A percentile compares a stretch with the other conserved stretches of the same genome.
Conservation (phyloP, 1,140 invertebrate species). For the Bombus sibiricus region DNA sequence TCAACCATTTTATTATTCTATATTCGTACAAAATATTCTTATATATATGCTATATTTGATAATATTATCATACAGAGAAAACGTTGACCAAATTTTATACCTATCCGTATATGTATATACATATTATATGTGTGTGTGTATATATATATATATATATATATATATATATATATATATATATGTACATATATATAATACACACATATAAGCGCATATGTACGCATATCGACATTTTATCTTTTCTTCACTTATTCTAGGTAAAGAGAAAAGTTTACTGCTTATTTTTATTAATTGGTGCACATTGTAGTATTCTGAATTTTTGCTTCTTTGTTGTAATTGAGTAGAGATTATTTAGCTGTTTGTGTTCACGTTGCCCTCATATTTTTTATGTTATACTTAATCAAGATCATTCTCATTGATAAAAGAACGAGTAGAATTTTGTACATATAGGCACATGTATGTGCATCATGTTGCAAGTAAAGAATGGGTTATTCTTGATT, state of each 20-base stretch:
- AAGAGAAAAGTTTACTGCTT: slow-evolving; percentile 51
- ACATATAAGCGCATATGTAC: slow-evolving; percentile 48
- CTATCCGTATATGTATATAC: slow-evolving; percentile 42
- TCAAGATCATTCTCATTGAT: slow-evolving; percentile 57
- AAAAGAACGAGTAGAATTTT: slow-evolving; percentile 28
- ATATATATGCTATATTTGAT: slow-evolving; percentile 71
- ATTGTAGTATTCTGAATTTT: slow-evolving; percentile 58
- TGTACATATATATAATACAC: slow-evolving; percentile 18
- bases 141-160: slow-evolving; percentile 19
- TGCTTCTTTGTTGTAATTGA: slow-evolving; percentile 62
- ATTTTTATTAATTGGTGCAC: slow-evolving; percentile 51
- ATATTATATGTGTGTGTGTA: background rate
- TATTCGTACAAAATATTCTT: slow-evolving; percentile 77
- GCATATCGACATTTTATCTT: slow-evolving; percentile 53
- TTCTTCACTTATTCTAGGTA: slow-evolving; percentile 50
- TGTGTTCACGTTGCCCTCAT: slow-evolving; percentile 49
- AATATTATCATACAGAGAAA: slow-evolving; percentile 66
- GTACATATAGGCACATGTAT: slow-evolving; percentile 32
- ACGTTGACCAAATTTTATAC: slow-evolving; percentile 69
- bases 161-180: slow-evolving; percentile 47
- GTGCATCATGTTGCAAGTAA: slow-evolving; percentile 10
- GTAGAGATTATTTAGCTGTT: slow-evolving; percentile 61
- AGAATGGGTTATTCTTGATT: slow-evolving; percentile 30
- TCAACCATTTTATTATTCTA: slow-evolving; percentile 75
- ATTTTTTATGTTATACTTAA: slow-evolving; percentile 67